Percentiles rank a stretch among this genome's conserved stretches.
Conservation (phyloP, 53 echinoderm and acorn worm genomes). For the Actinopyga echinites region DNA sequence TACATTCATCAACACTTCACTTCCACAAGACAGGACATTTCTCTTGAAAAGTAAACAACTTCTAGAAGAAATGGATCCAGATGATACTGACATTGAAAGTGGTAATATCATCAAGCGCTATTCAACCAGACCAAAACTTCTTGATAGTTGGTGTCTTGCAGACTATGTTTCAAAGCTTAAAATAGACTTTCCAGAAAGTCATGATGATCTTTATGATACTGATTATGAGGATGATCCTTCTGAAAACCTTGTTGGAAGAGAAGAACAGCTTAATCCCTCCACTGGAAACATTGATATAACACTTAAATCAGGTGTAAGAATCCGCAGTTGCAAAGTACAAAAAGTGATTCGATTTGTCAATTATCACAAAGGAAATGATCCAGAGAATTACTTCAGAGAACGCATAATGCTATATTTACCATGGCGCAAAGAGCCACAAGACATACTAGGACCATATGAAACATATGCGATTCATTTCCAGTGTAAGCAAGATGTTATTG, state of each 20-base stretch:
- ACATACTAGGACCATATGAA: neutral
- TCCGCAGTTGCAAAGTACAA: neutral
- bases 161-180: slow-evolving; percentile 45
- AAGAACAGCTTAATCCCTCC: neutral
- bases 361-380: slow-evolving; percentile 12
- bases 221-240: slow-evolving; percentile 43
- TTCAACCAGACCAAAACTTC: slow-evolving; percentile 34
- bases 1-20: slow-evolving; percentile 28
- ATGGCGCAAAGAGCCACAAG: neutral
- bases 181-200: slow-evolving; percentile 22
- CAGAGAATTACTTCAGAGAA: slow-evolving; percentile 31
- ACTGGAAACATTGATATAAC: neutral
- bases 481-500: neutral
- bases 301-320: slow-evolving; percentile 15
- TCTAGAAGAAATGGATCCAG: slow-evolving; percentile 19
- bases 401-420: slow-evolving; percentile 7
- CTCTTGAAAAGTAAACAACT: slow-evolving; percentile 11
- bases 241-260: neutral
- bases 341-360: slow-evolving; percentile 46
- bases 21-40: slow-evolving; percentile 30
- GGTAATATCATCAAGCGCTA: slow-evolving; percentile 22
- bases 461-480: neutral
- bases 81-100: slow-evolving; percentile 38
- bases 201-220: slow-evolving; percentile 39
- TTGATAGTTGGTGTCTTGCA: slow-evolving; percentile 39